Percentiles rank a stretch among this genome's conserved stretches.
Evolutionary conservation across 2,888 invertebrate genomes (phyloP).

Genomic region (Scelioninae gen. 2): DNA sequence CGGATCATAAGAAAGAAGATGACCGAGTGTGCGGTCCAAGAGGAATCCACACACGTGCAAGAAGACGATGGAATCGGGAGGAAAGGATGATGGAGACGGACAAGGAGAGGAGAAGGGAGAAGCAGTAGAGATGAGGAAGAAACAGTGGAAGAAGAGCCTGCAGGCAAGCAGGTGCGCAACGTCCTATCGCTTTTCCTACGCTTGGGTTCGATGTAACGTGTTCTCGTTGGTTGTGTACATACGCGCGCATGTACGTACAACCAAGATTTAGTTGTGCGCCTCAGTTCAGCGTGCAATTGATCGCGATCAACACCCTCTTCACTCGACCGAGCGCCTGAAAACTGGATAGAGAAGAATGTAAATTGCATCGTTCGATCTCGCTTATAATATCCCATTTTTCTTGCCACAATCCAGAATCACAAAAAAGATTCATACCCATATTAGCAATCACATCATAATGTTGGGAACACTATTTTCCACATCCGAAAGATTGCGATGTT

Average conservation of each 20-base stretch:
- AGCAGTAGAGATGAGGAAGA: constrained; percentile 22
- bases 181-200: constrained; percentile 65
- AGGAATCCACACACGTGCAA: constrained; percentile 29
- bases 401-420: constrained; percentile 34
- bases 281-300: constrained; percentile 62
- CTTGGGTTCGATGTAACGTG: constrained; percentile 59
- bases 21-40: constrained; percentile 44
- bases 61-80: constrained; percentile 5
- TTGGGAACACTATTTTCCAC: constrained; percentile 27
- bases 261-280: constrained; percentile 45
- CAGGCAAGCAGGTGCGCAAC: constrained; percentile 72
- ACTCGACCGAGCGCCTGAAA: constrained; percentile 36
- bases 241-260: constrained; percentile 41
- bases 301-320: constrained; percentile 67
- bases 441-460: constrained; percentile 47
- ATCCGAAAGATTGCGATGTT: constrained; percentile 9
- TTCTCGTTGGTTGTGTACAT: constrained; percentile 54
- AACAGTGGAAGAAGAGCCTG: constrained; percentile 61
- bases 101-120: background rate
- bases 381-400: constrained; percentile 52
- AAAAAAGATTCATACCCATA: constrained; percentile 41
- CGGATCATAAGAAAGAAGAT: constrained; percentile 66
- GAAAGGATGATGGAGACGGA: constrained; percentile 7
- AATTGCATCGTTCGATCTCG: constrained; percentile 63
- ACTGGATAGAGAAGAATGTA: constrained; percentile 70